Evolutionary conservation across 2,888 invertebrate species (phyloP).

Genomic region (Patella pellucida): DNA sequence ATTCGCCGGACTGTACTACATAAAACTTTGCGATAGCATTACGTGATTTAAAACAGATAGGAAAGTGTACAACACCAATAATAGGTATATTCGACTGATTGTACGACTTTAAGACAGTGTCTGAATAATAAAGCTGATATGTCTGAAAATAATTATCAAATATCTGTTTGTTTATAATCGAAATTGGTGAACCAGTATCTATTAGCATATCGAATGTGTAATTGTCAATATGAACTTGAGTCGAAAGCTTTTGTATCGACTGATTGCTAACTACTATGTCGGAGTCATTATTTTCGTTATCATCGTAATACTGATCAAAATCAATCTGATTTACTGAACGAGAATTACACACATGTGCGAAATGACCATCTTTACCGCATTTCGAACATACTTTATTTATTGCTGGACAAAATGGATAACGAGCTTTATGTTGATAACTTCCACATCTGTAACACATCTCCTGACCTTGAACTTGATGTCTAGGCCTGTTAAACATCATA

Average conservation of each 20-base stretch:
- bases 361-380: not conserved
- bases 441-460: not conserved
- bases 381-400: no score
- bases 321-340: not conserved
- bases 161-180: not conserved
- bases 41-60: no score
- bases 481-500: not conserved
- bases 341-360: not conserved
- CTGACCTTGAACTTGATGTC: not conserved
- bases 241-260: not conserved
- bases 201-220: not conserved
- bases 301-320: not conserved
- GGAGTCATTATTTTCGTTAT: not conserved
- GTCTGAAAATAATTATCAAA: no score
- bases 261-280: not conserved
- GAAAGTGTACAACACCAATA: no score
- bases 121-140: no score
- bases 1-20: no score
- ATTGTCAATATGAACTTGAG: not conserved
- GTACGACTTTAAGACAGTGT: no score
- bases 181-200: not conserved
- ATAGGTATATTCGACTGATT: no score
- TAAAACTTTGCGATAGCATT: no score
- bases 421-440: not conserved
- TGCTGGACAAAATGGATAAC: not conserved